phyloP scores from a whole-genome alignment of 2,113 vertebrate genomes.

The Myrmecobius fasciatus region DNA sequence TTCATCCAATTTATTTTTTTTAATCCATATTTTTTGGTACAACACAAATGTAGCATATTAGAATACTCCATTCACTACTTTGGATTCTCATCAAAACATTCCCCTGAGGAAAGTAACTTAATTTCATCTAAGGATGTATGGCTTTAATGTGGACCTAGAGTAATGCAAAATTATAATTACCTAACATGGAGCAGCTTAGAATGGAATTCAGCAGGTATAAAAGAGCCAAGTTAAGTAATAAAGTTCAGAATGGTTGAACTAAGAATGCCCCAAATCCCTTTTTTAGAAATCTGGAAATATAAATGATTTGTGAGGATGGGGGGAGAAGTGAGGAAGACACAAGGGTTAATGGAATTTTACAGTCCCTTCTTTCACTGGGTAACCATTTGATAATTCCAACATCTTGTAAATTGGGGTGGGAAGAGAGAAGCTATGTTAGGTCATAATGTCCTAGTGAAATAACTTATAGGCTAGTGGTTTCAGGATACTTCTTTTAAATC shows the following conservation, averaged over 20 bases:
- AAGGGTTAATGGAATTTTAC: not conserved
- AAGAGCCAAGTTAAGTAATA: slow-evolving; percentile 70
- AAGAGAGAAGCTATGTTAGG: not conserved
- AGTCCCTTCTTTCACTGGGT: slow-evolving; percentile 15
- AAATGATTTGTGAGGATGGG: slow-evolving; percentile 48
- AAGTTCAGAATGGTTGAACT: slow-evolving; percentile 67
- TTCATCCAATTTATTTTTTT: not conserved
- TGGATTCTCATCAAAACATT: not conserved
- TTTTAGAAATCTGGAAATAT: slow-evolving; percentile 54
- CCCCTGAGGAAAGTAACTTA: not conserved
- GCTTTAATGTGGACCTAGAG: not conserved
- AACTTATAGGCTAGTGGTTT: slow-evolving; percentile 31
- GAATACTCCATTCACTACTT: not conserved
- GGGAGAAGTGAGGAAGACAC: not conserved
- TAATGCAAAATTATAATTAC: slow-evolving; percentile 31
- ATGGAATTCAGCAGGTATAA: slow-evolving; percentile 54
- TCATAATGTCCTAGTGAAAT: not conserved
- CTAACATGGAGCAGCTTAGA: slow-evolving; percentile 60
- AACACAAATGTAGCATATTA: not conserved
- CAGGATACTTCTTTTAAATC: rapidly evolving
- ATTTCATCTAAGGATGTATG: not conserved
- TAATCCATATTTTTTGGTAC: not conserved
- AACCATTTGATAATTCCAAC: slow-evolving; percentile 44
- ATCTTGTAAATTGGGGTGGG: slow-evolving; percentile 12
- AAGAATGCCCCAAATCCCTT: slow-evolving; percentile 63